These are phyloP conservation scores for Metopia argyrocephala DNA, from an alignment of 2,888 invertebrate species.

Conservation along the genomic window DNA sequence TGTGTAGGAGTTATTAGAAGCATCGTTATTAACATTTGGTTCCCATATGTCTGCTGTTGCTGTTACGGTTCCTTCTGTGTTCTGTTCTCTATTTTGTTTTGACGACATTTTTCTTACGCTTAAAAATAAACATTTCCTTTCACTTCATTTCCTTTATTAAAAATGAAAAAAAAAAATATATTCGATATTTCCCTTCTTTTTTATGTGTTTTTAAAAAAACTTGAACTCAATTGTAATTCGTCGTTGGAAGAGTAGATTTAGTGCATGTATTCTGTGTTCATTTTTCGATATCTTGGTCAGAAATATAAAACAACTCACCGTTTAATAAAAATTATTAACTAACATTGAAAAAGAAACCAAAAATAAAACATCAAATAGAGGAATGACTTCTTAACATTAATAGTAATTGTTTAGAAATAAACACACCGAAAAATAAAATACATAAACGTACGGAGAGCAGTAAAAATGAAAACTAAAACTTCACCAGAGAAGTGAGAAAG, in stretches of 20 bases:
- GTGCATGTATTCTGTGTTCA: background rate
- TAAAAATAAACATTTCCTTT: conserved; percentile 45
- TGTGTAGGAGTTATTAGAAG: background rate
- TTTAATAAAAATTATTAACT: background rate
- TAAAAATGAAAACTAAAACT: conserved; percentile 36
- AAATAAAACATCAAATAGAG: conserved; percentile 7
- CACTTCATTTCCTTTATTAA: conserved; percentile 22
- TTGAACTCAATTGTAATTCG: background rate
- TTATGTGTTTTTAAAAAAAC: no score
- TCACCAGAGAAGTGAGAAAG: conserved; percentile 53
- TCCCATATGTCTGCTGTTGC: conserved; percentile 42
- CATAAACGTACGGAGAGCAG: conserved; percentile 38
- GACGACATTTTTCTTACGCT: conserved; percentile 35
- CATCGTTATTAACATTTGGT: conserved; percentile 45
- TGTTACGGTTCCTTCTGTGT: background rate
- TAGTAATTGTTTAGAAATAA: conserved; percentile 48
- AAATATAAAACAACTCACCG: no score
- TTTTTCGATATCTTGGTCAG: no score
- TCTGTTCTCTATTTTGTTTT: conserved; percentile 41
- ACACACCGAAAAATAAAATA: background rate
- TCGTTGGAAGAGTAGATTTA: background rate
- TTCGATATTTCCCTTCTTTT: no score
- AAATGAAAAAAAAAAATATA: no score
- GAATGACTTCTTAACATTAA: conserved; percentile 42
- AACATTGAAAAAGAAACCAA: background rate